Evolutionary conservation across 2,888 invertebrate genomes (phyloP).

Genomic region (Sphaeridia pumilis): DNA sequence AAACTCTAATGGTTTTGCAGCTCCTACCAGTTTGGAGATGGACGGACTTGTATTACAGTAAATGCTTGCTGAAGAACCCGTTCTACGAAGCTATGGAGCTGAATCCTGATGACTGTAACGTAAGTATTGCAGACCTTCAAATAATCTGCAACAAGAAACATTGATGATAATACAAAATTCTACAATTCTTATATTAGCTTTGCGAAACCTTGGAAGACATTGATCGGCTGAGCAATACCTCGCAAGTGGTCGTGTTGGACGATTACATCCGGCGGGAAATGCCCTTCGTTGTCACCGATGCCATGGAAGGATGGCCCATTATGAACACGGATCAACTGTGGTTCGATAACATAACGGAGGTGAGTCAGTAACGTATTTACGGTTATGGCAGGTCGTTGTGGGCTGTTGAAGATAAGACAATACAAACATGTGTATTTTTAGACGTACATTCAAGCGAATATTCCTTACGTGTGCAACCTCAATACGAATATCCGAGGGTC

Average conservation of each 20-base stretch:
- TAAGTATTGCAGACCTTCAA: conserved; percentile 35
- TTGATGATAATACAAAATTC: no score
- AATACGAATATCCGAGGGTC: conserved; percentile 59
- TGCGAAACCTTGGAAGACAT: conserved; percentile 48
- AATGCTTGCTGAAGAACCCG: conserved; percentile 61
- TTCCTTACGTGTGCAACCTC: conserved; percentile 58
- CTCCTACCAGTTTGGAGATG: conserved; percentile 73
- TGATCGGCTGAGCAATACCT: conserved; percentile 50
- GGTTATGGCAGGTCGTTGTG: no score
- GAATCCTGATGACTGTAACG: conserved; percentile 47
- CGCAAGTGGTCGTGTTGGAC: conserved; percentile 52
- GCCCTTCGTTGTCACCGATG: conserved; percentile 66
- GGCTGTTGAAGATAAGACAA: not conserved
- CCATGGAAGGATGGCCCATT: conserved; percentile 55
- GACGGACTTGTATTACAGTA: conserved; percentile 55
- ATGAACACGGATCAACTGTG: conserved; percentile 46
- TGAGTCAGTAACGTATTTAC: no score
- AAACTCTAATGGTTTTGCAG: no score
- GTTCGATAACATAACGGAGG: conserved; percentile 47
- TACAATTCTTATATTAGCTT: conserved; percentile 48
- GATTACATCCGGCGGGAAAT: conserved; percentile 55
- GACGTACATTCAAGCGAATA: conserved; percentile 49
- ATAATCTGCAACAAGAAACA: not conserved
- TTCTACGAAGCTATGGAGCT: conserved; percentile 46
- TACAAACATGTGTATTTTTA: not conserved